These are phyloP conservation scores for Druceiella hillmani DNA, from an alignment of 2,888 invertebrate species.

Conservation along the genomic window DNA sequence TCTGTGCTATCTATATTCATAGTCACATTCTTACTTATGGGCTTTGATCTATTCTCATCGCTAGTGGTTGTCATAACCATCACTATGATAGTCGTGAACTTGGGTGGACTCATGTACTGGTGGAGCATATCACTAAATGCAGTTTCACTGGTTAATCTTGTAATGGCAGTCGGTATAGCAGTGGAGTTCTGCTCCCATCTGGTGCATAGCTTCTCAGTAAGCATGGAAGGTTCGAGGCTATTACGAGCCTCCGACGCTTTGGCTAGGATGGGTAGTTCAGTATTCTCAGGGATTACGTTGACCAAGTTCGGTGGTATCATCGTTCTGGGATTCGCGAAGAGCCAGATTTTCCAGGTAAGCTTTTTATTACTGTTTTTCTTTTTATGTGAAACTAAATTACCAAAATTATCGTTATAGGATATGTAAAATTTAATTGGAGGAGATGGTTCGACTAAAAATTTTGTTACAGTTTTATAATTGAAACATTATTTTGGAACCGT, in stretches of 20 bases:
- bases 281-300: conserved; percentile 95
- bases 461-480: no score
- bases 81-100: conserved; percentile 86
- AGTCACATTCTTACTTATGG: conserved; percentile 88
- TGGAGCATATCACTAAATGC: conserved; percentile 96
- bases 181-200: conserved; percentile 99
- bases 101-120: conserved; percentile 95
- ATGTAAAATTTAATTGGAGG: background rate
- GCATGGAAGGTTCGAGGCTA: conserved; percentile 64
- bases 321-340: conserved; percentile 94
- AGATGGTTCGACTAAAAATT: background rate
- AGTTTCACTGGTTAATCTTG: conserved; percentile 94
- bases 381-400: background rate
- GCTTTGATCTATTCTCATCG: conserved; percentile 89
- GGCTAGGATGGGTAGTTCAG: conserved; percentile 89
- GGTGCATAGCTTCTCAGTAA: conserved; percentile 85
- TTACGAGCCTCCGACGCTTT: conserved; percentile 79
- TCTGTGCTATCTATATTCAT: conserved; percentile 91
- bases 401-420: background rate
- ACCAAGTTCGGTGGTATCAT: conserved; percentile 98
- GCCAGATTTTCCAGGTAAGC: conserved; percentile 84
- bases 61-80: conserved; percentile 86
- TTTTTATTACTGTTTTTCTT: conserved; percentile 3
- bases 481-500: no score
- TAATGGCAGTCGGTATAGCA: conserved; percentile 97